A percentile compares a stretch with the other conserved stretches of the same genome.
Conservation (phyloP, 2,113 vertebrate species). For the Prionailurus viverrinus region DNA sequence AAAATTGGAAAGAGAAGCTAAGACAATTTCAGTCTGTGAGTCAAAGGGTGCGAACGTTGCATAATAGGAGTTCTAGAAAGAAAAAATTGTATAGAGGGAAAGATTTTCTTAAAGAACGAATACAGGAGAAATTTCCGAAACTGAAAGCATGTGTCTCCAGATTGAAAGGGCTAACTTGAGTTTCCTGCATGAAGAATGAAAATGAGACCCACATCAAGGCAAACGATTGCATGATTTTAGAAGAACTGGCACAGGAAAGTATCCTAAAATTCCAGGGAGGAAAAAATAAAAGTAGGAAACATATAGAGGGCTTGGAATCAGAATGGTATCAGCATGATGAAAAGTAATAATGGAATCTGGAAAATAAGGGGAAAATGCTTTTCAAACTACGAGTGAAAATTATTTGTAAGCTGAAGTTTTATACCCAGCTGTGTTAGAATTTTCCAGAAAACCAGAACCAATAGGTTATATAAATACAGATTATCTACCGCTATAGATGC, state of each 20-base stretch:
- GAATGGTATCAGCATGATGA: neutral
- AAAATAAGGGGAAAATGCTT: neutral
- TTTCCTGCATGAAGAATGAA: neutral
- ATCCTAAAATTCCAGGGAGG: neutral
- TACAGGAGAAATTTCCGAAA: neutral
- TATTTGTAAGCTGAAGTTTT: slow-evolving; percentile 22
- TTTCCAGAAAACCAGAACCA: neutral
- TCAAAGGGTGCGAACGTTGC: neutral
- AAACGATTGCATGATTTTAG: neutral
- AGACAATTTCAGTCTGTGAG: neutral
- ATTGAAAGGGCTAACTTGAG: neutral
- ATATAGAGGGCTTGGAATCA: neutral
- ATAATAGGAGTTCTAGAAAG: neutral
- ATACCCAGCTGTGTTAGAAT: neutral
- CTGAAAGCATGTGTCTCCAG: neutral
- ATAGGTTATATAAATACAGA: no score
- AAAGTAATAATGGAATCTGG: neutral
- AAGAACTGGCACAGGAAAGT: neutral
- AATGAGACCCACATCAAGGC: neutral
- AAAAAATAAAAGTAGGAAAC: neutral
- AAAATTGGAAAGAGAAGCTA: neutral
- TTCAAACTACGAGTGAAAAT: neutral
- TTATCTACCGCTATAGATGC: neutral
- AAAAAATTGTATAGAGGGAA: neutral
- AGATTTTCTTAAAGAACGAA: neutral